Base-by-base conservation (phyloP, 2,888 invertebrate species). In the Zootermopsis nevadensis region DNA sequence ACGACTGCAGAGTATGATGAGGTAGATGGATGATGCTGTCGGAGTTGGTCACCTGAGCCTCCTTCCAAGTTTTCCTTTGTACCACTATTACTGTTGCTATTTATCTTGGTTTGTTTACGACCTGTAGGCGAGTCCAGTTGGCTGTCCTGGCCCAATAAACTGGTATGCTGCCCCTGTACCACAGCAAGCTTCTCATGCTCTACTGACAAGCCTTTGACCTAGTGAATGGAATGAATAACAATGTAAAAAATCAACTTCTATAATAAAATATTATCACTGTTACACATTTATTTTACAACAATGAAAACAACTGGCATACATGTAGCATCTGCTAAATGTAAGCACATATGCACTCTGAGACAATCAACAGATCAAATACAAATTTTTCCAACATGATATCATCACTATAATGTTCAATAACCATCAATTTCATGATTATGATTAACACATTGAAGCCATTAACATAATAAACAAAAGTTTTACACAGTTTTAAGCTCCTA, bases 171-270 rank as follows among this genome's bases (percentile, higher is more conserved):
- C 87, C 91, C 91, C 86, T 92, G 92, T 84, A 92, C 92, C 86
- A 92, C 92, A 67, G 92, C 93, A 87, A 93, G 87, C 88, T 93
- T 93, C 88, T 93, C 94, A 87, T 94, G 94, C 89, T 94, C 94
- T 87, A 94, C 94, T 88, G 95, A 95, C 88, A 95, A 90, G 86
- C 95, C 95, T 90, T 95, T 95, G 77, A 95, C 94, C 94, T 94
- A 87, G n/a, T 60, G n/a, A 38, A 74, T n/a, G 35, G 0, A 33
- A 38, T 2, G 24, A 24, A 74, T n/a, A n/a, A 74, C 35, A 74
- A 24, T 19, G 19, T 19, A 19, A 42, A 12, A 42, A n/a, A n/a
- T n/a, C 42, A 7, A 42, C 42, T 42, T 15, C 15, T 42, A 42
- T 15, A 12, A 1, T 42, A 7, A 1, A 48, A 48, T 48, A 48